These are phyloP conservation scores for Melanotus villosus DNA, from an alignment of 2,888 invertebrate genomes.

Conservation along the genomic window DNA sequence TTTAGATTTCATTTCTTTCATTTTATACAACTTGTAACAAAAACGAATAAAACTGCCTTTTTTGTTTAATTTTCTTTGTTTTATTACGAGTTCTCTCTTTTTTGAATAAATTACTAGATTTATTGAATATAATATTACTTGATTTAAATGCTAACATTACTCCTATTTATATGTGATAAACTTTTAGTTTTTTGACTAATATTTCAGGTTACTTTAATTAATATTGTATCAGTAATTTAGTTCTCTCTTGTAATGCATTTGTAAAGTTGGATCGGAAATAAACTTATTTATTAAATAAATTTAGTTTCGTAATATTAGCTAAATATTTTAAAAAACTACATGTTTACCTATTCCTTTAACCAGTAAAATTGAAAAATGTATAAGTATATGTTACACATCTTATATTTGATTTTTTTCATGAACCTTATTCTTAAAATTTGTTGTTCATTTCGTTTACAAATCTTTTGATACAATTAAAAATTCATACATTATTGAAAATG, in stretches of 20 bases:
- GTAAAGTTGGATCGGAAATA: constrained; percentile 40
- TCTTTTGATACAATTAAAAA: too few species aligned
- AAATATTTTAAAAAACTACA: too few species aligned
- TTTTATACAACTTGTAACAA: constrained; percentile 6
- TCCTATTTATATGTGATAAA: constrained; percentile 31
- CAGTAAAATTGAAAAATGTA: too few species aligned
- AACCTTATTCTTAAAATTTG: too few species aligned
- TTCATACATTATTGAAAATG: too few species aligned
- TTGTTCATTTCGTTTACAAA: too few species aligned
- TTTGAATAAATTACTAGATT: background rate
- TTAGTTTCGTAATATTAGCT: too few species aligned
- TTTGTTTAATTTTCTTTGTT: constrained; percentile 5
- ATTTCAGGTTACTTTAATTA: constrained; percentile 19
- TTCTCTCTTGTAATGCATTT: constrained; percentile 21
- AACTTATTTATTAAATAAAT: constrained; percentile 35
- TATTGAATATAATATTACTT: background rate
- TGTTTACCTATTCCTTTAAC: too few species aligned
- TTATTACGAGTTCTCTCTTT: constrained; percentile 1
- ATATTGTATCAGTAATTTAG: constrained; percentile 16
- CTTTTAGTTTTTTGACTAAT: constrained; percentile 20
- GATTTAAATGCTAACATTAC: constrained; percentile 11
- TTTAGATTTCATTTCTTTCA: too few species aligned
- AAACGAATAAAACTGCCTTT: constrained; percentile 19
- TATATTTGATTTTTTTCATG: too few species aligned
- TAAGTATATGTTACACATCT: too few species aligned